phyloP scores from a whole-genome alignment of 2,888 invertebrate genomes.

The Pristionchus arcanus region DNA sequence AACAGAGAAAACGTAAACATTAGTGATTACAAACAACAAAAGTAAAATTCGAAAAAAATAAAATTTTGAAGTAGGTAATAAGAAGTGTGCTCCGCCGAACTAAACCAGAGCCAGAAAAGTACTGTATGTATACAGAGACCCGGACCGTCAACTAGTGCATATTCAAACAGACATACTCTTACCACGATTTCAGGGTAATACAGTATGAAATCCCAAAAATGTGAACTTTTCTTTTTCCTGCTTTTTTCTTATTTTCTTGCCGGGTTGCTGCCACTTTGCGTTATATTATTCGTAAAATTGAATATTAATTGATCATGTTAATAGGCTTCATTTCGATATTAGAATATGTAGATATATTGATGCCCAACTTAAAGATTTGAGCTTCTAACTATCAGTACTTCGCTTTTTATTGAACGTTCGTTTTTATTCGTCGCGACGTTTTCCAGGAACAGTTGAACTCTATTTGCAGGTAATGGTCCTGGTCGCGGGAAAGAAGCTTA shows the following conservation, averaged over 20 bases:
- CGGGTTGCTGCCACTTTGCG: not conserved
- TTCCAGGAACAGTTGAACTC: not conserved
- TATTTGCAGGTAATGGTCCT: conserved; percentile 71
- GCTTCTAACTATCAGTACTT: not conserved
- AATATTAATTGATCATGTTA: not conserved
- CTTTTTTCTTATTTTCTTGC: not conserved
- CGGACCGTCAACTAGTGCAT: not conserved
- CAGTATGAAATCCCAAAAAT: not conserved
- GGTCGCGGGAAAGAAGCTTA: conserved; percentile 85
- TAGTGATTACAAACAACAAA: not conserved
- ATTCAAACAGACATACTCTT: not conserved
- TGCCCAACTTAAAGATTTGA: not conserved
- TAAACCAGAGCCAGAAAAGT: not conserved
- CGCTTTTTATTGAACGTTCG: not conserved
- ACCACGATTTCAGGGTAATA: not conserved
- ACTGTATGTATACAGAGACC: not conserved
- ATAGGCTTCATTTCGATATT: not conserved
- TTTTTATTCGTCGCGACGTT: not conserved
- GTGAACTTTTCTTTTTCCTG: not conserved
- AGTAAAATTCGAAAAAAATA: not conserved
- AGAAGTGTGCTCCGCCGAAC: conserved; percentile 5
- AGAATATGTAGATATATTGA: not conserved
- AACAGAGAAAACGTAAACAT: not conserved
- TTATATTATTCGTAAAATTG: not conserved
- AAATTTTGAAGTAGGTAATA: not conserved